Conservation (phyloP, 2,113 vertebrate species). For the Corythoichthys intestinalis region DNA sequence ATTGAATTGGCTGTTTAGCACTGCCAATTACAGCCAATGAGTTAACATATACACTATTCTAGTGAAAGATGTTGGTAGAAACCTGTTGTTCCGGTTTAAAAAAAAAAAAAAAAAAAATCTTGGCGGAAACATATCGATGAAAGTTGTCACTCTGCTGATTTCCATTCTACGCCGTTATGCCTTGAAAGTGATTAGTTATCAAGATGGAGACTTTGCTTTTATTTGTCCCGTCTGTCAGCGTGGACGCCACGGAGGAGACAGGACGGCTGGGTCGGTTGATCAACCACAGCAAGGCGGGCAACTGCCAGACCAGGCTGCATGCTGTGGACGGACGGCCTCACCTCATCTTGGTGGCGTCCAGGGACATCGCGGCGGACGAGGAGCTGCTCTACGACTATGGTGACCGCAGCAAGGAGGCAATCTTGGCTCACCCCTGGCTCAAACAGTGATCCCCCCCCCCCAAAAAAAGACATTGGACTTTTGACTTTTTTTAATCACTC, state of each 20-base stretch:
- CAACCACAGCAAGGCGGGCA: conserved; percentile 94
- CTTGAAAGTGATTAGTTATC: too few relatives aligned
- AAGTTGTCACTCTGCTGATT: too few relatives aligned
- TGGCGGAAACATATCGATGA: too few relatives aligned
- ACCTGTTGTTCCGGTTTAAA: too few relatives aligned
- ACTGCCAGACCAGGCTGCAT: conserved; percentile 93
- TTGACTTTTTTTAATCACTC: conserved; percentile 35
- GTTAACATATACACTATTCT: too few relatives aligned
- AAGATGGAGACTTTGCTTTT: neutral
- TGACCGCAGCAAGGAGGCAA: conserved; percentile 86
- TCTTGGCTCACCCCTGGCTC: conserved; percentile 89
- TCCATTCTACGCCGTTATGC: too few relatives aligned
- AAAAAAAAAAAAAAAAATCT: too few relatives aligned
- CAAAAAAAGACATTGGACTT: conserved; percentile 39
- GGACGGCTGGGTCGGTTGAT: conserved; percentile 85
- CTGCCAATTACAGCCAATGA: too few relatives aligned
- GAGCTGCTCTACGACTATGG: conserved; percentile 96
- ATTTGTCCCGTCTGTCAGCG: conserved; percentile 59
- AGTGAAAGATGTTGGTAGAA: too few relatives aligned
- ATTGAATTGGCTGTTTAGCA: too few relatives aligned
- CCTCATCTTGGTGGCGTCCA: conserved; percentile 89
- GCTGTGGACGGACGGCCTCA: conserved; percentile 83
- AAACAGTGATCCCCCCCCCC: conserved; percentile 71
- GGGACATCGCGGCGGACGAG: conserved; percentile 83
- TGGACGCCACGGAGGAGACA: conserved; percentile 89